These are phyloP conservation scores for Peribatodes rhomboidaria DNA, from an alignment of 2,888 invertebrate species.

Conservation along the genomic window DNA sequence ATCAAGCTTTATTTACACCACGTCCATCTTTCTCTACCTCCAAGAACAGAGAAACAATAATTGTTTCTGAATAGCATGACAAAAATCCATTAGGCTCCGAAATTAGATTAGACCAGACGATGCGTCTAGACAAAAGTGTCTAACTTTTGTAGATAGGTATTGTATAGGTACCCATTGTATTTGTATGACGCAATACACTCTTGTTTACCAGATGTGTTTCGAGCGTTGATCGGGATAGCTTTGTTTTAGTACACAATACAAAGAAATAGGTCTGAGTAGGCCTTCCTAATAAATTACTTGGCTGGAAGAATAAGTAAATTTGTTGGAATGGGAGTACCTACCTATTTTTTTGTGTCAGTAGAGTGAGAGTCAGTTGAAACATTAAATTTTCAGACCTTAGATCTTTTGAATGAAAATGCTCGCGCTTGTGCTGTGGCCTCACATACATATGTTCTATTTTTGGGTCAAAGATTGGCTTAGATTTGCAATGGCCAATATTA, in stretches of 20 bases:
- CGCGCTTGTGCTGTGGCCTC: too few relatives aligned
- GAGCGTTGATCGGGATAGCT: slow-evolving; percentile 17
- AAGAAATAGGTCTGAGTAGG: slow-evolving; percentile 15
- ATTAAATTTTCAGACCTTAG: too few relatives aligned
- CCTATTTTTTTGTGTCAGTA: neutral
- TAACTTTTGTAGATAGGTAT: neutral
- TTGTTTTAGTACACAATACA: slow-evolving; percentile 31
- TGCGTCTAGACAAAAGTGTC: slow-evolving; percentile 8
- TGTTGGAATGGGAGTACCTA: neutral
- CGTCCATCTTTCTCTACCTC: too few relatives aligned
- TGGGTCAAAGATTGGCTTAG: too few relatives aligned
- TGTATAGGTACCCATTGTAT: too few relatives aligned
- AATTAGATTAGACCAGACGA: slow-evolving; percentile 9
- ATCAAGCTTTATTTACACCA: too few relatives aligned
- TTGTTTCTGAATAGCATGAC: neutral
- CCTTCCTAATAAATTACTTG: slow-evolving; percentile 25
- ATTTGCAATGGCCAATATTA: too few relatives aligned
- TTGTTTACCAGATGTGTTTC: slow-evolving; percentile 33
- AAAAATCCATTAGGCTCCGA: neutral
- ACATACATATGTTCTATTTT: too few relatives aligned
- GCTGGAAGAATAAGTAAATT: slow-evolving; percentile 5
- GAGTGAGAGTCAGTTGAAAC: neutral
- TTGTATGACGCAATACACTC: slow-evolving; percentile 30
- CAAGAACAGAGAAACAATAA: neutral
- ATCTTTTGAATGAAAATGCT: too few relatives aligned